phyloP scores from a whole-genome alignment of 1,140 invertebrate species.

The Aphis craccivora region DNA sequence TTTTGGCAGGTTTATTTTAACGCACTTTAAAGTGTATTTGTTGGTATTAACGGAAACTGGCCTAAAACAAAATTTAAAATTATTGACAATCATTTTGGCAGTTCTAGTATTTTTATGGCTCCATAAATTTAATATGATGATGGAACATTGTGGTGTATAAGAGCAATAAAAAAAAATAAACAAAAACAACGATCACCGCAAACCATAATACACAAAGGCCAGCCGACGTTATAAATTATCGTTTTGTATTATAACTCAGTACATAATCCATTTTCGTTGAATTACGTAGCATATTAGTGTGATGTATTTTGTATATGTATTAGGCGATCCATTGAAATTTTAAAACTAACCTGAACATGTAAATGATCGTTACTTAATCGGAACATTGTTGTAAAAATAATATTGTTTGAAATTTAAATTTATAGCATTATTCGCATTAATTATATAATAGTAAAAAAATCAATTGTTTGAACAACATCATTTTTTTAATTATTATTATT shows the following conservation, averaged over 20 bases:
- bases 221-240: slow-evolving; percentile 29
- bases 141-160: slow-evolving; percentile 6
- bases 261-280: slow-evolving; percentile 37
- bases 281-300: background rate
- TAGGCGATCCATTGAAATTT: background rate
- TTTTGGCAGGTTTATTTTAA: background rate
- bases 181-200: slow-evolving; percentile 33
- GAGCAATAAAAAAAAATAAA: slow-evolving; percentile 42
- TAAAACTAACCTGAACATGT: background rate
- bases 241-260: background rate
- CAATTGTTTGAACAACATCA: background rate
- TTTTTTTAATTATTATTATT: background rate
- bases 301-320: slow-evolving; percentile 25
- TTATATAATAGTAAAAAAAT: background rate
- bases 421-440: background rate
- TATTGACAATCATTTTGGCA: slow-evolving; percentile 40
- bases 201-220: slow-evolving; percentile 21
- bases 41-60: background rate
- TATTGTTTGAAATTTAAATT: background rate
- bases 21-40: background rate
- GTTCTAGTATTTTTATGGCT: slow-evolving; percentile 37
- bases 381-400: slow-evolving; percentile 12
- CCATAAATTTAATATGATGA: slow-evolving; percentile 41
- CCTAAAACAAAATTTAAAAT: slow-evolving; percentile 20
- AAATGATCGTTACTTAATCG: background rate